These are phyloP conservation scores for Oreochromis grahami DNA, from an alignment of 2,797 vertebrate genomes.

Conservation along the genomic window DNA sequence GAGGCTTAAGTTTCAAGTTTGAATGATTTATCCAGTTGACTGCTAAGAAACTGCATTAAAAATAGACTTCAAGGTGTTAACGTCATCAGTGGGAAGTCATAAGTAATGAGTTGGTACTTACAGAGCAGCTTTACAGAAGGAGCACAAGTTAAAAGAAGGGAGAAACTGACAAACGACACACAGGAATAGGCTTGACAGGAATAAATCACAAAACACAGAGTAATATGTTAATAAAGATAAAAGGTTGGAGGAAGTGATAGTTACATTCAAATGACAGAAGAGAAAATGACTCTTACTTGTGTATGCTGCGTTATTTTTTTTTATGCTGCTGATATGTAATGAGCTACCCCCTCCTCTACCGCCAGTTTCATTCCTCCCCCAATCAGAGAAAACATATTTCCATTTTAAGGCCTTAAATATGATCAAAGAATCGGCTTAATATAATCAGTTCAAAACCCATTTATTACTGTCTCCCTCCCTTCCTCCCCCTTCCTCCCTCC, in stretches of 20 bases:
- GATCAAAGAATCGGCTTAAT: slow-evolving; percentile 99
- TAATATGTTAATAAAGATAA: neutral
- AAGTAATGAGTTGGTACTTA: neutral
- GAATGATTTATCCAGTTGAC: neutral
- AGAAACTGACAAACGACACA: neutral
- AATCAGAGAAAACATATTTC: slow-evolving; percentile 92
- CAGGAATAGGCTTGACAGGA: neutral
- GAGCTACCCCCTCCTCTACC: slow-evolving; percentile 11
- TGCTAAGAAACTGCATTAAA: neutral
- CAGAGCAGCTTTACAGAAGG: neutral
- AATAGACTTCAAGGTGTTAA: neutral
- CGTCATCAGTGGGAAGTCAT: neutral
- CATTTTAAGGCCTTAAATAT: slow-evolving; percentile 96
- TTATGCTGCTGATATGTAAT: slow-evolving; percentile 44
- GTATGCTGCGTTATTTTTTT: neutral
- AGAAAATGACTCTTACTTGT: neutral
- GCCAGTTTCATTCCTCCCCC: slow-evolving; percentile 36
- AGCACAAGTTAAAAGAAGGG: neutral
- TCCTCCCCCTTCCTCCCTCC: neutral
- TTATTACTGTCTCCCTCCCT: slow-evolving; percentile 82
- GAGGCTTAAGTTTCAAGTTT: neutral
- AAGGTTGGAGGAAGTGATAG: neutral
- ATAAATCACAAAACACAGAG: neutral
- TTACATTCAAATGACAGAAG: neutral
- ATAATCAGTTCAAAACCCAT: slow-evolving; percentile 98